Evolutionary conservation across 2,888 invertebrate genomes (phyloP).

Genomic region (Latrodectus elegans): DNA sequence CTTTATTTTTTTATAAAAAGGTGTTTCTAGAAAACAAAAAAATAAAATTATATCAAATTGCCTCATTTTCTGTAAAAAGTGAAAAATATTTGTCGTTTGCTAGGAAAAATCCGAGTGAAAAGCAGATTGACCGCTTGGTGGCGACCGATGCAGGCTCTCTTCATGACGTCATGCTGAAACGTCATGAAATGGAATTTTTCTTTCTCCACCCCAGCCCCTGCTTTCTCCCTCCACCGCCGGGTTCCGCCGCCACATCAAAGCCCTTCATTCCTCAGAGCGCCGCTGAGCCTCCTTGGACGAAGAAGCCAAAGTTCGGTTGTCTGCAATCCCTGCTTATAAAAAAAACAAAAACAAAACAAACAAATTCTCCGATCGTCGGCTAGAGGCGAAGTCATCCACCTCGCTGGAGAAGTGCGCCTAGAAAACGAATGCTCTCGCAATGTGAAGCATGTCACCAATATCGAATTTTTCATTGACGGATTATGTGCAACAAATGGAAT

Average conservation of each 20-base stretch:
- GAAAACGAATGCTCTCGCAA: constrained; percentile 4
- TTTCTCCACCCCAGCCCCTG: constrained; percentile 12
- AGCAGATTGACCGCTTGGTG: constrained; percentile 42
- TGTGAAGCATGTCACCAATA: constrained; percentile 23
- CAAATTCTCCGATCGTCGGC: constrained; percentile 16
- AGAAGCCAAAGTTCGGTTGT: constrained; percentile 21
- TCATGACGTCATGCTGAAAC: constrained; percentile 53
- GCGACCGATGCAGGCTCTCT: constrained; percentile 49
- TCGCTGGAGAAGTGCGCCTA: constrained; percentile 30
- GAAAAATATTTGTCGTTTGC: no score
- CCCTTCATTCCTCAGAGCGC: constrained; percentile 50
- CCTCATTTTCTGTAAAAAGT: no score
- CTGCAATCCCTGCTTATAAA: constrained; percentile 5
- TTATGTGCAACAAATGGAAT: constrained; percentile 21
- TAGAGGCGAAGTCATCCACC: constrained; percentile 58
- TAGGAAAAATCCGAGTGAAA: no score
- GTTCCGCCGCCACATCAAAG: constrained; percentile 31
- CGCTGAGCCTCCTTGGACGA: constrained; percentile 30
- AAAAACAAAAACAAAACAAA: constrained; percentile 23
- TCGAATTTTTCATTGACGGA: constrained; percentile 38
- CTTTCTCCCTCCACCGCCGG: constrained; percentile 22
- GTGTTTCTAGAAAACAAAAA: no score
- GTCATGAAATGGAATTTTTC: constrained; percentile 60
- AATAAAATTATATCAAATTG: no score
- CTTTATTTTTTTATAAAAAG: no score